Percentiles rank a stretch among this genome's conserved stretches.
Evolutionary conservation across 2,797 vertebrate genomes (phyloP).

Genomic region (Pantherophis vulpinus): DNA sequence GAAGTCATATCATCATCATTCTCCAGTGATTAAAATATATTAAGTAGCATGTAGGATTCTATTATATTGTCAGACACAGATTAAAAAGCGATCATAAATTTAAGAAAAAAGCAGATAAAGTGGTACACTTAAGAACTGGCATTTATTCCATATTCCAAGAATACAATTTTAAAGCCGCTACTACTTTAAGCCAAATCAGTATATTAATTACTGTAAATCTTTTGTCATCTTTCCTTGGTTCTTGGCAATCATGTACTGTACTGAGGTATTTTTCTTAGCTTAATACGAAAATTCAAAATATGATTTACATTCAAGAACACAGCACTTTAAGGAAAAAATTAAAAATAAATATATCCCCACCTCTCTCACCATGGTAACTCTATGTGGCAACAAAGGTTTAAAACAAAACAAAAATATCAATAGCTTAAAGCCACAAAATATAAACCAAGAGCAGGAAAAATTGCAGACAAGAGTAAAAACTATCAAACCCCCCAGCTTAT

Average conservation of each 20-base stretch:
- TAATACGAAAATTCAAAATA: conserved; percentile 11
- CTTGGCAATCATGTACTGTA: neutral
- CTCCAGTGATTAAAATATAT: neutral
- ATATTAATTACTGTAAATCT: conserved; percentile 13
- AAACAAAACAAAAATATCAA: neutral
- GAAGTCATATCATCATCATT: neutral
- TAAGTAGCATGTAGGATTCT: neutral
- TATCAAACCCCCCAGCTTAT: neutral
- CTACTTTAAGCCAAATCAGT: conserved; percentile 16
- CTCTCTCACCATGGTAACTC: neutral
- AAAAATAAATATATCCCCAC: neutral
- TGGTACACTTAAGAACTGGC: neutral
- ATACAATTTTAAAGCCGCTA: conserved; percentile 5
- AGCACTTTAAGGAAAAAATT: neutral
- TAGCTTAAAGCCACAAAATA: neutral
- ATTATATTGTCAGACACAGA: neutral
- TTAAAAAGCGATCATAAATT: conserved; percentile 28
- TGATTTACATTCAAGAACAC: neutral
- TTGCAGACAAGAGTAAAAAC: neutral
- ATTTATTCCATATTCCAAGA: conserved; percentile 20
- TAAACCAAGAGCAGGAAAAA: neutral
- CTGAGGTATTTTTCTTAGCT: neutral
- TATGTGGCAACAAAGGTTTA: neutral
- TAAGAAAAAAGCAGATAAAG: conserved; percentile 34
- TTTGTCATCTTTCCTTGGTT: neutral